These are phyloP conservation scores for Calvadosia cruxmelitensis DNA, from an alignment of 30 jellyfish, hydroid and myxozoan species.

Conservation along the genomic window DNA sequence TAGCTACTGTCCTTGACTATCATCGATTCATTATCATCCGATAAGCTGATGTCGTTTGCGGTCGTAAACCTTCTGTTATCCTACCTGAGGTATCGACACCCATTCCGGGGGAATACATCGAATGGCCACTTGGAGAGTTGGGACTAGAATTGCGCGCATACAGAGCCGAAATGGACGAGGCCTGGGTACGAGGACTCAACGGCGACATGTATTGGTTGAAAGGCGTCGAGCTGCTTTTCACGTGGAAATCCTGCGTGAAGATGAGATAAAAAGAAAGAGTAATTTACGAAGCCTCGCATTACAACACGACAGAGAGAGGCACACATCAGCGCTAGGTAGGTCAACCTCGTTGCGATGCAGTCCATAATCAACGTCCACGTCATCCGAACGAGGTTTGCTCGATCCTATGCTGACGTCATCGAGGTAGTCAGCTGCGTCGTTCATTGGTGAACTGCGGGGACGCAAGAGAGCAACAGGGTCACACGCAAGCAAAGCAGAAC, in stretches of 20 bases:
- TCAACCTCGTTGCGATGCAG: background rate
- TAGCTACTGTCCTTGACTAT: too few species aligned
- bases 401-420: constrained; percentile 1
- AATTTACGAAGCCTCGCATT: too few species aligned
- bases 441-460: background rate
- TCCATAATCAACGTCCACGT: background rate
- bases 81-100: too few species aligned
- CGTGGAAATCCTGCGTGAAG: background rate
- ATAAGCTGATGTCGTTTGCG: too few species aligned
- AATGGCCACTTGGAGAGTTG: background rate
- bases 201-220: background rate
- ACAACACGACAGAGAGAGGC: too few species aligned
- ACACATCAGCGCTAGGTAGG: too few species aligned
- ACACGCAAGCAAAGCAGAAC: too few species aligned
- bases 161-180: background rate
- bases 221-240: too few species aligned
- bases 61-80: too few species aligned
- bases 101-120: too few species aligned
- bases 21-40: too few species aligned
- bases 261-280: background rate
- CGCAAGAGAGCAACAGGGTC: too few species aligned
- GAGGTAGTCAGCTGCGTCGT: background rate
- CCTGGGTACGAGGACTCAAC: background rate
- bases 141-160: background rate
- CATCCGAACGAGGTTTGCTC: constrained; percentile 1